Evolutionary conservation across 2,797 vertebrate species (phyloP), one percentile per base, ranked within the genome.

Genomic region (Coranthus polyacanthus): DNA sequence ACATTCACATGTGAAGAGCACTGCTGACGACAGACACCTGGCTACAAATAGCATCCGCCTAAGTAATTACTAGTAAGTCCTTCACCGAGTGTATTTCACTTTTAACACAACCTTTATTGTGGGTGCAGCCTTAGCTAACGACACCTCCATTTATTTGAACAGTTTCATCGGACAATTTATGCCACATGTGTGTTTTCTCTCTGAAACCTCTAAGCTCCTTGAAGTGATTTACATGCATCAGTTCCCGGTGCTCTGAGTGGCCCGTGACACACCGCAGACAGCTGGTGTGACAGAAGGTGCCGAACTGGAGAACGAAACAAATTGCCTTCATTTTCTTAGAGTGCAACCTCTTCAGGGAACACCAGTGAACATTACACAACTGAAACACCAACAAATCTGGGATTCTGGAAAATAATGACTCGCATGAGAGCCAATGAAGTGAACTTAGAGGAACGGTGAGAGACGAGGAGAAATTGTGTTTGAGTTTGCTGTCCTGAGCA

Each of bases 261-360:
- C 79, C 84, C 36, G 68, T 70, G 82, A 85, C 84, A 79, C 81
- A 42, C 69, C 2, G 59, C 81, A 68, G 82, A 88, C 88, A 88
- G 83, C 81, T 83, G 84, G 82, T 71, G 37, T 68, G 83, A 83
- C 84, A 86, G 85, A 83, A 83, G 86, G 76, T 79, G 75, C 26
- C 17, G 34, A 72, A 81, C 71, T 64, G 72, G 67, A 71, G 72
- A 82, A 78, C 10, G 34, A 91, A 88, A 91, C 84, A 89, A 91
- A 91, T 84, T 87, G 85, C 85, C 80, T 90, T 89, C 82, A 91
- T 89, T 88, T 87, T 84, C 79, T 76, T 68, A 49, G 85, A 87
- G 79, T 69, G 79, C 79, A 63, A 65, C 79, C 83, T 88, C 86
- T 84, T 84, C 68, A 21, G 80, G 85, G 81, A 84, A 78, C 66